Conservation (phyloP, 2,888 invertebrate genomes). For the Drosophila buzzatii region DNA sequence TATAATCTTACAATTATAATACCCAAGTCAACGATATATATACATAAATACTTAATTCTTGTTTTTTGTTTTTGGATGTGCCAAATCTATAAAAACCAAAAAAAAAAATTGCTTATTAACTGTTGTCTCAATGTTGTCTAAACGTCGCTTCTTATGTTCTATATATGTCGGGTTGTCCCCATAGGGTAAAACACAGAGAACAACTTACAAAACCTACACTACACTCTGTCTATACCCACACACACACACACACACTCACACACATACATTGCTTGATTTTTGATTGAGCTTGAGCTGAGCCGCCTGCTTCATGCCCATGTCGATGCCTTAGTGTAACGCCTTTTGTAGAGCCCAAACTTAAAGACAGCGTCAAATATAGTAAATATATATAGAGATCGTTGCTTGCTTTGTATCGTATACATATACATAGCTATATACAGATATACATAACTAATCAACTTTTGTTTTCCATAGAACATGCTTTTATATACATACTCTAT, state of each 20-base stretch:
- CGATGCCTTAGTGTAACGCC: conserved; percentile 34
- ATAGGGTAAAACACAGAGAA: conserved; percentile 8
- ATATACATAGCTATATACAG: conserved; percentile 1
- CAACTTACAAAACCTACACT: conserved; percentile 11
- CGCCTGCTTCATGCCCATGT: conserved; percentile 32
- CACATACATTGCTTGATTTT: conserved; percentile 36
- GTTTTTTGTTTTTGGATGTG: conserved; percentile 22
- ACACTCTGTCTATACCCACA: conserved; percentile 34
- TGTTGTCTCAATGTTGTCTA: conserved; percentile 66
- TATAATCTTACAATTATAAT: conserved; percentile 26
- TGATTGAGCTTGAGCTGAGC: conserved; percentile 40
- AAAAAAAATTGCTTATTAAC: conserved; percentile 30
- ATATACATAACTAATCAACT: conserved; percentile 16
- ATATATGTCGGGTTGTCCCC: conserved; percentile 24
- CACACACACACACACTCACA: conserved; percentile 15
- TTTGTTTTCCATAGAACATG: conserved; percentile 46
- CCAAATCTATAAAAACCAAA: conserved; percentile 14
- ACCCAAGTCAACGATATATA: conserved; percentile 30
- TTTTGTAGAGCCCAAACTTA: conserved; percentile 18
- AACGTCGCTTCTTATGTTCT: conserved; percentile 52
- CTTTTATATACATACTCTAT: conserved; percentile 24
- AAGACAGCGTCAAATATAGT: conserved; percentile 14
- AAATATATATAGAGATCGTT: conserved; percentile 37
- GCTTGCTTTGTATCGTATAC: conserved; percentile 56
- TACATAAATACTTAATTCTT: conserved; percentile 14